phyloP scores from a whole-genome alignment of 2,113 vertebrate species.

The Morone chrysops region DNA sequence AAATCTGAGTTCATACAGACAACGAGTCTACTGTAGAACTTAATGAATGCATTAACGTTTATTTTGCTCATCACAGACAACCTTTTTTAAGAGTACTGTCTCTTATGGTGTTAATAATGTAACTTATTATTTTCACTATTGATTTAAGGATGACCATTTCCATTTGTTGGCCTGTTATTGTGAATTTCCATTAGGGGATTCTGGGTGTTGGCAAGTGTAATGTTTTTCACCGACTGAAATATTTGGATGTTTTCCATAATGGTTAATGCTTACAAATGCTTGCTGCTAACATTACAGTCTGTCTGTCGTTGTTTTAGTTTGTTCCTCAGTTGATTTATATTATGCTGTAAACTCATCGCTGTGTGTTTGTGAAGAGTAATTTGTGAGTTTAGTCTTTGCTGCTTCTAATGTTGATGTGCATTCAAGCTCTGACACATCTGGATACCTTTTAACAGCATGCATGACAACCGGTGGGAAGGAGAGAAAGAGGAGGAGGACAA shows the following conservation, averaged over 20 bases:
- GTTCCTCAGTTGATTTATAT: neutral
- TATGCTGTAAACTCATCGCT: neutral
- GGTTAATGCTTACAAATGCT: neutral
- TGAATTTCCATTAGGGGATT: neutral
- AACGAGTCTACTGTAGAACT: neutral
- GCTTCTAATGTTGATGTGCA: neutral
- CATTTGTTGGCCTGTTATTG: neutral
- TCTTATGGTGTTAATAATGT: no score
- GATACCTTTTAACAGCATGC: constrained; percentile 84
- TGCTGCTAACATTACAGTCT: neutral
- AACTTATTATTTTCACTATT: neutral
- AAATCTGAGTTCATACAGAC: neutral
- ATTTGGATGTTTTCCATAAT: neutral
- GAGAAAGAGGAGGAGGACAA: constrained; percentile 73
- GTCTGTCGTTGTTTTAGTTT: neutral
- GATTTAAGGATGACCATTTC: neutral
- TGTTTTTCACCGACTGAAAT: neutral
- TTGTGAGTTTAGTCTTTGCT: neutral
- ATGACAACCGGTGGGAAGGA: constrained; percentile 93
- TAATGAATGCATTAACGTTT: no score
- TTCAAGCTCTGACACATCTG: neutral
- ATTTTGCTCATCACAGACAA: neutral
- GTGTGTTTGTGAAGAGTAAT: neutral
- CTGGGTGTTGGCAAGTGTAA: neutral
- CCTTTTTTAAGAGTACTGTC: no score